These are phyloP conservation scores for Mercenaria mercenaria DNA, from an alignment of 1,140 invertebrate species.

Conservation along the genomic window DNA sequence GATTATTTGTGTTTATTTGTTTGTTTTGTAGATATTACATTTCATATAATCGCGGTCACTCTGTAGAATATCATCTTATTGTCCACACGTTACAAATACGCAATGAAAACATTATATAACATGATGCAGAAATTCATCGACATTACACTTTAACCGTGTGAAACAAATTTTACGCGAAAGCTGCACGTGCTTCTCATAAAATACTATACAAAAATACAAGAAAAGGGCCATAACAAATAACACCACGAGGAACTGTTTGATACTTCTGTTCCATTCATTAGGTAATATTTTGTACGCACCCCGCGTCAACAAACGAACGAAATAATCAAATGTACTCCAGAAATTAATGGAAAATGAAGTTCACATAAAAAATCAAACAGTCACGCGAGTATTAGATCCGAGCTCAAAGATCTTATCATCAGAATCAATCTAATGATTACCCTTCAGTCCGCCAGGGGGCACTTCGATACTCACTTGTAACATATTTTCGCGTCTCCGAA, in stretches of 20 bases:
- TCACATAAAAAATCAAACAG: slow-evolving; percentile 23
- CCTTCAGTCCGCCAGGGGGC: slow-evolving; percentile 11
- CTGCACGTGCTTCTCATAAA: not conserved
- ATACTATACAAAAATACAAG: not conserved
- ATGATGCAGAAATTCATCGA: too few species aligned
- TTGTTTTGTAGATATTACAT: too few species aligned
- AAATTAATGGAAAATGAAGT: slow-evolving; percentile 8
- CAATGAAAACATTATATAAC: too few species aligned
- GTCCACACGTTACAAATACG: too few species aligned
- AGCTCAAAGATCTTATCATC: slow-evolving; percentile 45
- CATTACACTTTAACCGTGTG: too few species aligned
- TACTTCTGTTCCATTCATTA: not conserved
- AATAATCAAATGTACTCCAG: slow-evolving; percentile 26
- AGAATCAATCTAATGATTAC: slow-evolving; percentile 44
- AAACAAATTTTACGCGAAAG: not conserved
- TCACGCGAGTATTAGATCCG: slow-evolving; percentile 12
- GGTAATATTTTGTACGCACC: not conserved
- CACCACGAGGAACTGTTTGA: too few species aligned
- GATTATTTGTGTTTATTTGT: too few species aligned
- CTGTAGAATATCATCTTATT: too few species aligned
- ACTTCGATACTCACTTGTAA: slow-evolving; percentile 40
- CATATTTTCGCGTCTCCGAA: slow-evolving; percentile 53
- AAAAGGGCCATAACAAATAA: not conserved
- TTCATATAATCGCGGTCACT: too few species aligned
- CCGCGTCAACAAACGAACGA: not conserved